Conservation (phyloP, 2,888 invertebrate genomes). For the Acholoe squamosa region DNA sequence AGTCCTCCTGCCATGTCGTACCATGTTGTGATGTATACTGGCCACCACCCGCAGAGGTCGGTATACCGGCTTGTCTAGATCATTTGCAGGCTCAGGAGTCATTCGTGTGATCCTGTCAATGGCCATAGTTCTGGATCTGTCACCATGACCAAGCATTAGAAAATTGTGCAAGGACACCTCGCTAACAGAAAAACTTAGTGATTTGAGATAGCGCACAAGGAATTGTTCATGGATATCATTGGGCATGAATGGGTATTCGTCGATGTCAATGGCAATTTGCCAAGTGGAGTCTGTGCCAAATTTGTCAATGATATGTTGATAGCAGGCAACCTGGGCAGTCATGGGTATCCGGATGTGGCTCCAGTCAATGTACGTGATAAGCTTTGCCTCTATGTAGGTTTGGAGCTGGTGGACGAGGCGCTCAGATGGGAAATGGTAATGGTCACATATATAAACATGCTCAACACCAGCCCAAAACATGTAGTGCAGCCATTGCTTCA, state of each 20-base stretch:
- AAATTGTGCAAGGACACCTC: conserved; percentile 70
- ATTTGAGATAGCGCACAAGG: conserved; percentile 68
- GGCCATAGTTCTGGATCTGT: conserved; percentile 67
- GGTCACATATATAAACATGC: conserved; percentile 69
- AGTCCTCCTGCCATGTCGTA: conserved; percentile 61
- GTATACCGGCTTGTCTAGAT: conserved; percentile 71
- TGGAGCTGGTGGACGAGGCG: conserved; percentile 55
- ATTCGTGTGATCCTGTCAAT: conserved; percentile 71
- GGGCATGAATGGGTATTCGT: conserved; percentile 72
- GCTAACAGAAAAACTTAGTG: conserved; percentile 53
- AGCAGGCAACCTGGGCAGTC: conserved; percentile 72
- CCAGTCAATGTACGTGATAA: conserved; percentile 69
- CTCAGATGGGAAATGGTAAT: conserved; percentile 64
- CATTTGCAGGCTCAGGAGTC: conserved; percentile 69
- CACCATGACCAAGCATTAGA: conserved; percentile 72
- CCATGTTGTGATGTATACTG: conserved; percentile 66
- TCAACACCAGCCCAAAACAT: conserved; percentile 68
- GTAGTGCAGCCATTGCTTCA: conserved; percentile 70
- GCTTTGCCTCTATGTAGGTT: conserved; percentile 64
- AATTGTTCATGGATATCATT: conserved; percentile 69
- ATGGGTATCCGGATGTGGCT: conserved; percentile 66
- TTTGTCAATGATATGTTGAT: conserved; percentile 68
- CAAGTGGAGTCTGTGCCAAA: conserved; percentile 67
- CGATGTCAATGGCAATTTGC: conserved; percentile 73
- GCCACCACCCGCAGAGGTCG: conserved; percentile 66